These are phyloP conservation scores for Ancistrus triradiatus DNA, from an alignment of 2,113 vertebrate species.

Conservation along the genomic window DNA sequence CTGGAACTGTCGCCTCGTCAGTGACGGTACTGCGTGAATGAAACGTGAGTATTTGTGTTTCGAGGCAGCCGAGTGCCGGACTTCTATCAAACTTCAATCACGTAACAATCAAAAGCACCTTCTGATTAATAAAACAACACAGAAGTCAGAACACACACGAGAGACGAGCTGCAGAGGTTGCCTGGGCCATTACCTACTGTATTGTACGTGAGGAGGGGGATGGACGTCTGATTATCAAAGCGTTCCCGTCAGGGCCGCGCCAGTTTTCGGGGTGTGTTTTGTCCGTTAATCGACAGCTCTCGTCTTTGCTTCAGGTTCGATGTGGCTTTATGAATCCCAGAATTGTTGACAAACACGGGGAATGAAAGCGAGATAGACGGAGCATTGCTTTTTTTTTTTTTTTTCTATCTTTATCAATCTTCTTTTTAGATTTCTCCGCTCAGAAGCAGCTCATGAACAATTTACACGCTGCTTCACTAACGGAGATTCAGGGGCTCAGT, in stretches of 20 bases:
- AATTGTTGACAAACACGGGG: slow-evolving; percentile 43
- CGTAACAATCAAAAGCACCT: slow-evolving; percentile 15
- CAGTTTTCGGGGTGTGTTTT: no score
- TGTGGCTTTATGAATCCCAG: no score
- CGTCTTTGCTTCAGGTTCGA: no score
- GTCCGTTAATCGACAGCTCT: no score
- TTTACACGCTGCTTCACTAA: slow-evolving; percentile 71
- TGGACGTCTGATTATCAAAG: not conserved
- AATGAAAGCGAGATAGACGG: slow-evolving; percentile 60
- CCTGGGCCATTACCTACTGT: not conserved
- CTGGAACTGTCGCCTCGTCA: no score
- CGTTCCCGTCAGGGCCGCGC: no score
- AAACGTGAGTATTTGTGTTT: not conserved
- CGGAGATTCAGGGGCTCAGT: slow-evolving; percentile 73
- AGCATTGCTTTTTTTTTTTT: slow-evolving; percentile 67
- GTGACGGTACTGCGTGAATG: no score
- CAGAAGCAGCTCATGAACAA: slow-evolving; percentile 73
- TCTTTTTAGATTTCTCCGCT: slow-evolving; percentile 36
- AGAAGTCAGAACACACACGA: slow-evolving; percentile 3
- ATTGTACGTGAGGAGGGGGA: not conserved
- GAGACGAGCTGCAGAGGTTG: not conserved
- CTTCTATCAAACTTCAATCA: not conserved
- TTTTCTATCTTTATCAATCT: no score
- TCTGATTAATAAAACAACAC: slow-evolving; percentile 27
- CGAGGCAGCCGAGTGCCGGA: not conserved